These are phyloP conservation scores for Narcine bancroftii DNA, from an alignment of 2,113 vertebrate species.

Conservation along the genomic window DNA sequence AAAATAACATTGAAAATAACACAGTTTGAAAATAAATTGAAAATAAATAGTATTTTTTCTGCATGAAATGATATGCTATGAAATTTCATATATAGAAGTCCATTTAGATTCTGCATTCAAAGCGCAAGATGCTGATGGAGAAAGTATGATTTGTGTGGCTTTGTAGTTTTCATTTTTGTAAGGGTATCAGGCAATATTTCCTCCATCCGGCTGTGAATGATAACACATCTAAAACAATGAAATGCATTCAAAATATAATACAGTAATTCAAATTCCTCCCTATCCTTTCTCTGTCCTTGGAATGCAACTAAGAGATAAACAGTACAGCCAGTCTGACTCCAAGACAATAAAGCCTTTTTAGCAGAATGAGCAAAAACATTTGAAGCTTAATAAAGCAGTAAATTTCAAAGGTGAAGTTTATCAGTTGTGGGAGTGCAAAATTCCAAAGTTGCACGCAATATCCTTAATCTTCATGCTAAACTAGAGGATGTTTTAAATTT, in stretches of 20 bases:
- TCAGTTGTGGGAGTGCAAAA: background rate
- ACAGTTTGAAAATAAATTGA: background rate
- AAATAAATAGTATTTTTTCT: background rate
- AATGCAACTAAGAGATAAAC: background rate
- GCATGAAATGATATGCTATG: too few relatives aligned
- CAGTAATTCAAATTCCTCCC: background rate
- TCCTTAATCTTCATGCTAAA: background rate
- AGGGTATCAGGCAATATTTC: background rate
- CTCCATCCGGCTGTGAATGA: background rate
- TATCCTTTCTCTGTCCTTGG: background rate
- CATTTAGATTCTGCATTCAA: background rate
- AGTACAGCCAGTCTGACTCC: background rate
- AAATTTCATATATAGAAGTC: background rate
- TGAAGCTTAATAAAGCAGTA: background rate
- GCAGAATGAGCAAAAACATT: background rate
- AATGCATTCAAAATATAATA: background rate
- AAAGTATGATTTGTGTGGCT: background rate
- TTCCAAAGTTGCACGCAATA: constrained; percentile 3
- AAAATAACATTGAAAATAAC: background rate
- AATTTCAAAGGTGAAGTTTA: background rate
- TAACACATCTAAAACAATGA: background rate
- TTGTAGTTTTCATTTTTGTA: background rate
- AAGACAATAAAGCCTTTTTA: background rate
- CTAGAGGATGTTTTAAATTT: background rate
- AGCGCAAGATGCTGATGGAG: too few relatives aligned